Evolutionary conservation across 2,113 vertebrate genomes (phyloP), one percentile per base, ranked within the genome.

Genomic region (Caretta caretta): DNA sequence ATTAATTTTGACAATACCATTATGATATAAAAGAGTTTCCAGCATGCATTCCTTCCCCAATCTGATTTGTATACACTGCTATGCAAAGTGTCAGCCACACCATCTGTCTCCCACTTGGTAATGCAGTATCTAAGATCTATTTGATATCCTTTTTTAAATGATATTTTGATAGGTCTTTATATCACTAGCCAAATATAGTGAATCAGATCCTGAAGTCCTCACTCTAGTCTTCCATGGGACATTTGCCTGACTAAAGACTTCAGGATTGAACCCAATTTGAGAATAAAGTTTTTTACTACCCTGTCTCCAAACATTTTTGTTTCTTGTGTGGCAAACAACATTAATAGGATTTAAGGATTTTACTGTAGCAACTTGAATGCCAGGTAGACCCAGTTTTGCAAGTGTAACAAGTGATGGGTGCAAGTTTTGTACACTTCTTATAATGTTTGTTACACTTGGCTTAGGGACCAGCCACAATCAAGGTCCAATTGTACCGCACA

Each of bases 331-430:
- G 57, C 0, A 0, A n/a, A 1, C 19, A 75, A 14, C 20, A 20
- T 76, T 93, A 94, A 86, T 24, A 86, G 14, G 48, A 95, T 92
- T 69, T 86, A 69, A 90, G n/a, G 1, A 51, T 90, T 75, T 83
- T 14, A 38, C 4, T 59, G 2, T 20, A 62, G 12, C 80, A 72
- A 89, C 79, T 27, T 90, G 31, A 49, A 24, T 57, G 29, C 53
- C 72, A 57, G n/a, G 75, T 46, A 27, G 19, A 51, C 42, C 35
- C 94, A 90, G 87, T 3, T 24, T 3, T 14, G 0, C 2, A 89
- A 90, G 86, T 69, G 35, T 19, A 86, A 84, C 7, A 19, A 22
- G 24, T 87, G 8, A 19, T 42, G n/a, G 2, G 31, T 72, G 84
- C 50, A 85, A 83, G 3, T 65, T 8, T 1, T 13, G 19, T 22